Conservation (phyloP, 1,140 invertebrate species). For the Halictus rubicundus region DNA sequence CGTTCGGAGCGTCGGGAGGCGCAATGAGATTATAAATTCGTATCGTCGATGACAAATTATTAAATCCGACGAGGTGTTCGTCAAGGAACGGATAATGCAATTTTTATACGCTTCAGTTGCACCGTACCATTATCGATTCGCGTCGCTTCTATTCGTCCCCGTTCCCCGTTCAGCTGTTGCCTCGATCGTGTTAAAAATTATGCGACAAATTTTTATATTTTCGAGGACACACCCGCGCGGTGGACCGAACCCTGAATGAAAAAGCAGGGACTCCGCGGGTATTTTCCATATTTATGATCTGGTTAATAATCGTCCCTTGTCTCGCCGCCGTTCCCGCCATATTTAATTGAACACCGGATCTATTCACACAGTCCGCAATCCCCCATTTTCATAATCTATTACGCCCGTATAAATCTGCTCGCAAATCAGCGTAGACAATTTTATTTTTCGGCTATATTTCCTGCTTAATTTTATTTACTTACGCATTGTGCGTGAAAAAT, state of each 20-base stretch:
- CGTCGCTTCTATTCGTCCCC: conserved; percentile 57
- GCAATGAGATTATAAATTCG: conserved; percentile 58
- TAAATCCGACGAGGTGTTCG: conserved; percentile 62
- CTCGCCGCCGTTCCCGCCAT: conserved; percentile 6
- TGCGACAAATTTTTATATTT: conserved; percentile 57
- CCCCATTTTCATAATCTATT: conserved; percentile 27
- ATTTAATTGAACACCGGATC: conserved; percentile 25
- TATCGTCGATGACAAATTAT: conserved; percentile 61
- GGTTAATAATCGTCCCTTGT: conserved; percentile 52
- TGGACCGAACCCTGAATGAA: conserved; percentile 14
- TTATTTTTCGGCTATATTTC: not conserved
- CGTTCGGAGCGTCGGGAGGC: conserved; percentile 9
- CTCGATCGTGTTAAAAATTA: conserved; percentile 60
- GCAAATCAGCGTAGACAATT: not conserved
- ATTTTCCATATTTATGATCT: conserved; percentile 54
- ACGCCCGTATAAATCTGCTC: not conserved
- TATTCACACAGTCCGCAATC: not conserved
- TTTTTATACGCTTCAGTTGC: conserved; percentile 62
- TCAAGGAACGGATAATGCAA: conserved; percentile 66
- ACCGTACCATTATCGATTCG: conserved; percentile 63
- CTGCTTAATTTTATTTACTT: not conserved
- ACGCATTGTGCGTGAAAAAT: too few relatives aligned
- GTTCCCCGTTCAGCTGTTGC: conserved; percentile 38
- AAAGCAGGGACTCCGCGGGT: not conserved
- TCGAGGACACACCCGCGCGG: not conserved